Evolutionary conservation across 2,797 vertebrate genomes (phyloP).

Genomic region (Sebastolobus alascanus): DNA sequence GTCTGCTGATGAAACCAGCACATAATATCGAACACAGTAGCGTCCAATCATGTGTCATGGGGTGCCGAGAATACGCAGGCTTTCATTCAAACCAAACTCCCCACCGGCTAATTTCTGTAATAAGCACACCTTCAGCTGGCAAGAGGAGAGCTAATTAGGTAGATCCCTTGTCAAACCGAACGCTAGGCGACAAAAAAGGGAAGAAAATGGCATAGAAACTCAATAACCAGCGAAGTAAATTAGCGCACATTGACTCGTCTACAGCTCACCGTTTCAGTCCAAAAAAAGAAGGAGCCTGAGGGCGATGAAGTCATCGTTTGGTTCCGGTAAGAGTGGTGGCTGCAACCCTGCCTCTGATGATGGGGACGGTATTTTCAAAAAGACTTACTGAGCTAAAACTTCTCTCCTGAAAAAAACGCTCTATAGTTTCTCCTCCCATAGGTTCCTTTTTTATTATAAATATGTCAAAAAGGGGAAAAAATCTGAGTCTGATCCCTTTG

Average conservation of each 20-base stretch:
- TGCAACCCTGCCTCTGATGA: slow-evolving; percentile 47
- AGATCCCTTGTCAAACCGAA: slow-evolving; percentile 59
- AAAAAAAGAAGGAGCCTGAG: slow-evolving; percentile 43
- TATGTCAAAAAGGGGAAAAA: slow-evolving; percentile 21
- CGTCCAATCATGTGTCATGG: slow-evolving; percentile 57
- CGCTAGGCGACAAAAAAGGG: slow-evolving; percentile 36
- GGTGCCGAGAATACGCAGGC: slow-evolving; percentile 22
- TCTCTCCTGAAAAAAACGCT: slow-evolving; percentile 11
- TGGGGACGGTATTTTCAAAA: slow-evolving; percentile 35
- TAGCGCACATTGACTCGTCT: slow-evolving; percentile 53
- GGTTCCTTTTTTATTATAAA: slow-evolving; percentile 16
- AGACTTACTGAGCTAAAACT: slow-evolving; percentile 13
- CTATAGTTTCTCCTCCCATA: slow-evolving; percentile 12
- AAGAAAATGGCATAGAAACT: slow-evolving; percentile 44
- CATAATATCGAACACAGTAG: slow-evolving; percentile 45
- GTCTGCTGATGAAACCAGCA: slow-evolving; percentile 52
- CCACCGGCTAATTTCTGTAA: slow-evolving; percentile 61
- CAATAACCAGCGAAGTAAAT: slow-evolving; percentile 61
- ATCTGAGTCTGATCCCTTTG: slow-evolving; percentile 39
- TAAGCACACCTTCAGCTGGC: slow-evolving; percentile 61
- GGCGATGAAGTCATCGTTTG: slow-evolving; percentile 53
- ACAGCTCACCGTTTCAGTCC: slow-evolving; percentile 46
- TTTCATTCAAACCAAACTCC: slow-evolving; percentile 58
- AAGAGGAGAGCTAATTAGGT: slow-evolving; percentile 60
- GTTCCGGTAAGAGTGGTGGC: slow-evolving; percentile 29